Evolutionary conservation across 2,888 invertebrate genomes (phyloP), one percentile per base, ranked within the genome.

Genomic region (Melanargia galathea): DNA sequence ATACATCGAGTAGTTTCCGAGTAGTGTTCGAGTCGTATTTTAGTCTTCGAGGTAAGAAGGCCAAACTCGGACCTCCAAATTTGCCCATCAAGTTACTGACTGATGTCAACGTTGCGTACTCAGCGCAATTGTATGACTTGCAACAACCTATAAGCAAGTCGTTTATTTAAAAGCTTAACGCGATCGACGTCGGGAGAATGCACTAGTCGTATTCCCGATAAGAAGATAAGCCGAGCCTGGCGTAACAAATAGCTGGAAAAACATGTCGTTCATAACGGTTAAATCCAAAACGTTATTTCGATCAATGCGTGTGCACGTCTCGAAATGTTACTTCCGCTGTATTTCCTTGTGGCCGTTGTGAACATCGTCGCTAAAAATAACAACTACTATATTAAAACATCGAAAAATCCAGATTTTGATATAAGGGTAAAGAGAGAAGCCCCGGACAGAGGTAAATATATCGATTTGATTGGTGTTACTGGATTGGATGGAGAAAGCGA

Each of bases 391-490:
- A 68, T 68, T 11, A 64, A 66, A 57, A 13, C 26, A 0, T 7
- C 40, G 4, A 55, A 33, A 30, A 55, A 64, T 26, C 62, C 62
- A 16, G 49, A 68, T 24, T 66, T 68, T 16, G 64, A 64, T 16
- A 24, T 68, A 26, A 60, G 68, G 2, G 68, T 68, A 0, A 60
- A 49, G 33, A 56, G 68, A 24, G 18, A 46, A 10, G 16, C 24
- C 11, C 33, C 65, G 87, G 88, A 85, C 73, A 83, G n/a, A 6
- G 22, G 24, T 5, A 8, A 6, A 24, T 24, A 3, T 30, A 49
- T 16, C 8, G 49, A 49, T 49, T 30, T 30, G 0, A n/a, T 30
- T 16, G 35, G 16, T 5, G 11, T 1, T 11, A 20, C 16, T 33
- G 30, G 3, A 11, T 26, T 49, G 8, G 8, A 26, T 11, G 49